Base-by-base conservation (phyloP, 1,140 invertebrate genomes). In the Lamellibrachia luymesi region DNA sequence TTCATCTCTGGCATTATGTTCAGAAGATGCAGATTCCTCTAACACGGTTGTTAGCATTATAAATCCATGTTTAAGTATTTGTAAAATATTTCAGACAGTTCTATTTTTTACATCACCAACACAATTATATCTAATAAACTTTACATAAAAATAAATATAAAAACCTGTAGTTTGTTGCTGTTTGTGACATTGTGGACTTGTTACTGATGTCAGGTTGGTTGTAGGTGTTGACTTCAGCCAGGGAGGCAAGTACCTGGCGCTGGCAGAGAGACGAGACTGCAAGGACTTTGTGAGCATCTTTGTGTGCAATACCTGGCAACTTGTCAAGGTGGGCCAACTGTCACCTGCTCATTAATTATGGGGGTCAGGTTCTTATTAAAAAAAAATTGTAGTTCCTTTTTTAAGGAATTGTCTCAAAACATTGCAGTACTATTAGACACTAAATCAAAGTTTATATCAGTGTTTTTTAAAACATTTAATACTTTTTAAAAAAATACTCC, bases 201-300 rank as follows among this genome's bases (percentile, higher is more conserved):
- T 80, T 8, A 49, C 50, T 51, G 27, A 93, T 92, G 13, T 94
- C 51, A 50, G 25, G 51, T 51, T 27, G 50, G 89, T 94, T 93
- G 64, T 91, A 95, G 95, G 95, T 49, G 91, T 96, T 38, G 95
- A 95, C 90, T 97, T 97, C 94, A 96, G 95, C 51, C 93, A 92
- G 90, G 95, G 96, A 94, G 96, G 96, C 22, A 96, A 95, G 92
- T 97, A 96, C 94, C 95, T 97, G 95, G 96, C 96, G 17, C 94
- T 97, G 49, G 96, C 96, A 27, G 97, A 97, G 94, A 95, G 97
- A 92, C 92, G 96, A 50, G 96, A 97, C 89, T 97, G 96, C 94
- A 96, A 96, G 94, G 97, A 97, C 94, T 96, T 95, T 93, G 94
- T 97, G 92, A 96, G 96, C 92, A 96, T 97, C 17, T 96, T 97